Evolutionary conservation across 2,797 vertebrate species (phyloP), one percentile per base, ranked within the genome.

Genomic region (Cyclura pinguis): DNA sequence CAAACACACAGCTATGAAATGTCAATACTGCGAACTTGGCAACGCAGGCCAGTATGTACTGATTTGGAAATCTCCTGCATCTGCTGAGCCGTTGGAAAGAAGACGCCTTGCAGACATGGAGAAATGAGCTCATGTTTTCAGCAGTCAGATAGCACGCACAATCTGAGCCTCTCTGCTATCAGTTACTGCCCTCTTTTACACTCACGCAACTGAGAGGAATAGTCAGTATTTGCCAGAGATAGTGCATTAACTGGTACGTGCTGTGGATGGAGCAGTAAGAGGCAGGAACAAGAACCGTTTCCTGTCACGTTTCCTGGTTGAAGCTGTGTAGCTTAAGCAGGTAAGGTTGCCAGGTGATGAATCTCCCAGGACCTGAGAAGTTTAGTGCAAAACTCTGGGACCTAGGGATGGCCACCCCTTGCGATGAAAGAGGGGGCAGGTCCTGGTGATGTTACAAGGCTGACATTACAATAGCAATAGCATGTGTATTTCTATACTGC

Each of bases 81-180:
- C 84, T 86, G 52, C 72, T 86, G 55, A 74, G 84, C 84, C 69
- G 69, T 57, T 74, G 84, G 84, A 86, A 86, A n/a, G 52, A 86
- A 86, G 22, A 83, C 3, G n/a, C 35, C 72, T 86, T 55, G 22
- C 50, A 86, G 84, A 52, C 47, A 74, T 35, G n/a, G 72, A 73
- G 52, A 74, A 74, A 38, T 38, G 47, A 74, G 38, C 24, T 38
- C 52, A 74, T n/a, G 7, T 27, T 74, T 74, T 86, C 84, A 57
- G 27, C 24, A 74, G 52, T 74, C 84, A 38, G n/a, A 57, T 73
- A 20, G 47, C 52, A n/a, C 9, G 22, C 3, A 12, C 47, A 86
- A 55, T 55, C 69, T 72, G 64, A 73, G 67, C 64, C 13, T 73
- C 84, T 35, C 20, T 35, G 2, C 69, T 50, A 38, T 52, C 29